These are phyloP conservation scores for Platycercus adscitus DNA, from an alignment of 2,113 vertebrate genomes.

Conservation along the genomic window DNA sequence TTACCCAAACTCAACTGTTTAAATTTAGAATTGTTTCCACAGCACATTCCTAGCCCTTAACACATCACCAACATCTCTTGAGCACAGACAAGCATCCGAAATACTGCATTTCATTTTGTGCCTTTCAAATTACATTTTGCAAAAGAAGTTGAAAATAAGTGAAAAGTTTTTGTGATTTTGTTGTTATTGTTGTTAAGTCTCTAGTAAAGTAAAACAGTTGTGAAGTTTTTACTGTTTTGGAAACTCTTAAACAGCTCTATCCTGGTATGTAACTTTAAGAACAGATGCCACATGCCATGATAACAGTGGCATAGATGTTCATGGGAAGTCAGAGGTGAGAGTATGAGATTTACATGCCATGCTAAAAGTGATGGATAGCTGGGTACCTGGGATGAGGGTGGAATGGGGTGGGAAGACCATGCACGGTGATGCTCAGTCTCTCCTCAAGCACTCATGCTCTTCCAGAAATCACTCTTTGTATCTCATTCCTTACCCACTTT, in stretches of 20 bases:
- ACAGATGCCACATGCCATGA: rapidly evolving
- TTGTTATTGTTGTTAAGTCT: background rate
- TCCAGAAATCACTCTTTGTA: background rate
- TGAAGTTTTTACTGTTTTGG: background rate
- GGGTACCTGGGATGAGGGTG: background rate
- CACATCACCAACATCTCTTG: slow-evolving; percentile 39
- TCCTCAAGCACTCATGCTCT: background rate
- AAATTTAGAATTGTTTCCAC: slow-evolving; percentile 65
- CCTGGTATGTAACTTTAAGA: background rate
- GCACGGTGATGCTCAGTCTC: background rate
- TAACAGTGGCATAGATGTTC: background rate
- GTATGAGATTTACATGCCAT: background rate
- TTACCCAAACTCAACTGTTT: slow-evolving; percentile 45
- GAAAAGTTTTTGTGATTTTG: background rate
- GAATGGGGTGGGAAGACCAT: background rate
- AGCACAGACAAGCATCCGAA: background rate
- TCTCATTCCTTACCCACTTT: background rate
- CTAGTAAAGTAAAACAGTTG: background rate
- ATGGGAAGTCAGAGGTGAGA: background rate
- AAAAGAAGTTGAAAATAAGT: background rate
- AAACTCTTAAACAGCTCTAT: background rate
- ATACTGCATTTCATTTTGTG: background rate
- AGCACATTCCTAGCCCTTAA: slow-evolving; percentile 55
- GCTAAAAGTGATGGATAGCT: background rate
- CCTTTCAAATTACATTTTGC: background rate